Percentiles rank a stretch among this genome's conserved stretches.
These are phyloP conservation scores for Porites evermanni DNA, from an alignment of 92 coral and sea anemone species.

Conservation along the genomic window DNA sequence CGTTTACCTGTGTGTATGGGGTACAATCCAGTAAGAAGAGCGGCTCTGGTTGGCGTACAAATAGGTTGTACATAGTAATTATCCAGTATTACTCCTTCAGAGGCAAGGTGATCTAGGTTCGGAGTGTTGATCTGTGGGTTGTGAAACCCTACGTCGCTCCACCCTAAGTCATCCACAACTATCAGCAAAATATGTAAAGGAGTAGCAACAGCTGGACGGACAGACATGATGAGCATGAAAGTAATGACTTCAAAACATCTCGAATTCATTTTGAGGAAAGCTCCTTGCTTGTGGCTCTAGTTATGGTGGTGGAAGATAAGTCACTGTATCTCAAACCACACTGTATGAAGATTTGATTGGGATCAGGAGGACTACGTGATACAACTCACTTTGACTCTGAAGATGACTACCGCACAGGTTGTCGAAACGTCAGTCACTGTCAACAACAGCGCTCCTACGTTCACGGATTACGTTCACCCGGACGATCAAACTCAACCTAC, in stretches of 20 bases:
- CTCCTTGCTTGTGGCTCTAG: not conserved
- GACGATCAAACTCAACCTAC: too few species aligned
- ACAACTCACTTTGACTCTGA: too few species aligned
- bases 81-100: conserved; percentile 53
- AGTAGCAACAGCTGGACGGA: not conserved
- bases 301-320: too few species aligned
- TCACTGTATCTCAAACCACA: too few species aligned
- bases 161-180: conserved; percentile 44
- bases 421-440: too few species aligned
- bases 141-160: conserved; percentile 60
- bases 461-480: too few species aligned
- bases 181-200: conserved; percentile 45
- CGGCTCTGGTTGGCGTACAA: conserved; percentile 38
- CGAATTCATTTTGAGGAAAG: not conserved
- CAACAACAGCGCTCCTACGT: too few species aligned
- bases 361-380: too few species aligned
- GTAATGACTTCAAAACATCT: not conserved
- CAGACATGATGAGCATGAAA: not conserved
- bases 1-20: conserved; percentile 17
- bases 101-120: conserved; percentile 53
- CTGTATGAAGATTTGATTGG: too few species aligned
- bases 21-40: conserved; percentile 44
- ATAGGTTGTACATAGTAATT: conserved; percentile 53
- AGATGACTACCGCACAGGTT: too few species aligned
- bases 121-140: conserved; percentile 45